Percentiles rank a stretch among this genome's conserved stretches.
Evolutionary conservation across 2,888 invertebrate genomes (phyloP).

Genomic region (Agriopis marginaria): DNA sequence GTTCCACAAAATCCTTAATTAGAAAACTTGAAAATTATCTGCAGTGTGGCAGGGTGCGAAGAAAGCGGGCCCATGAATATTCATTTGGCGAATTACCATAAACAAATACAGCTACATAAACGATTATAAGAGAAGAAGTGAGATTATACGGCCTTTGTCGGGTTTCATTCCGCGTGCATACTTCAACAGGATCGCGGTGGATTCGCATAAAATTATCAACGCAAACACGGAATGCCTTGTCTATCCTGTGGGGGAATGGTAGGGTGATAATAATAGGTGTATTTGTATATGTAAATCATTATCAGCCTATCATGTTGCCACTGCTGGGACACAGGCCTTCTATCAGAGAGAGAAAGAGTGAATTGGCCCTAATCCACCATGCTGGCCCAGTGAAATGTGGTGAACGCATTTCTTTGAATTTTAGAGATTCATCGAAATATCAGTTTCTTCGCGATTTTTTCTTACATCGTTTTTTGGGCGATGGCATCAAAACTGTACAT

Average conservation of each 20-base stretch:
- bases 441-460: no score
- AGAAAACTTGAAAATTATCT: slow-evolving; percentile 52
- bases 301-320: no score
- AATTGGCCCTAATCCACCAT: no score
- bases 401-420: no score
- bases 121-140: slow-evolving; percentile 50
- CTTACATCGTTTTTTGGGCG: no score
- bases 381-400: no score
- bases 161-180: slow-evolving; percentile 30
- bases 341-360: no score
- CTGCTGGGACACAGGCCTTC: no score
- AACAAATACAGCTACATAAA: slow-evolving; percentile 56
- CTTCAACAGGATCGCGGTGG: slow-evolving; percentile 13
- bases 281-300: no score
- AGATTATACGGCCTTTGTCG: slow-evolving; percentile 44
- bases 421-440: no score
- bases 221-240: slow-evolving; percentile 4
- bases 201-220: slow-evolving; percentile 21
- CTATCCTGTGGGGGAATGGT: background rate
- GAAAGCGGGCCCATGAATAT: slow-evolving; percentile 55
- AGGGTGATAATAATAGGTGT: no score
- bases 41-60: slow-evolving; percentile 48
- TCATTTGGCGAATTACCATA: slow-evolving; percentile 61
- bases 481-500: no score
- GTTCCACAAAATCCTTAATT: slow-evolving; percentile 44